A percentile compares a stretch with the other conserved stretches of the same genome.
phyloP scores from a whole-genome alignment of 2,888 invertebrate species.

The Creontiades dilutus region DNA sequence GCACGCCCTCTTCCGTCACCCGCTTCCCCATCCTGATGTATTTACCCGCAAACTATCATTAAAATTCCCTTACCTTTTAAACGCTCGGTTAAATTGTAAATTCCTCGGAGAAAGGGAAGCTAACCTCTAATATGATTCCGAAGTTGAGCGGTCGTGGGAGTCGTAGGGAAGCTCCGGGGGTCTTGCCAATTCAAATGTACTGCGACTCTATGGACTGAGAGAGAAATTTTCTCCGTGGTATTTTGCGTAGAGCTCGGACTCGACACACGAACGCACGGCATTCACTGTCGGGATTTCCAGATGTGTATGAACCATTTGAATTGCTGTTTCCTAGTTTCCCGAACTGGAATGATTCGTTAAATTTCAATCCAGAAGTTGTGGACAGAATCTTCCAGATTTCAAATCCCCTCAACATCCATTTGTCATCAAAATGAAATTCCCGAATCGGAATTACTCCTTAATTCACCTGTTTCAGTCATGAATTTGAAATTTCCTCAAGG shows the following conservation, averaged over 20 bases:
- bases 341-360: not conserved
- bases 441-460: too few species aligned
- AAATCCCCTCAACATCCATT: too few species aligned
- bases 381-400: not conserved
- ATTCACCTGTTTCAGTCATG: too few species aligned
- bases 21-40: not conserved
- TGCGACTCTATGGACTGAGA: not conserved
- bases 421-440: too few species aligned
- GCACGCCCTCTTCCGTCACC: not conserved
- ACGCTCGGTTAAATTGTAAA: conserved; percentile 39
- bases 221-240: not conserved
- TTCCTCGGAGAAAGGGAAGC: not conserved
- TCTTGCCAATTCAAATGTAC: conserved; percentile 34
- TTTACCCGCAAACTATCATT: conserved; percentile 65
- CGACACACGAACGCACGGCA: not conserved
- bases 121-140: conserved; percentile 41
- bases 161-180: not conserved
- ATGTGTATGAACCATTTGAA: too few species aligned
- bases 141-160: not conserved
- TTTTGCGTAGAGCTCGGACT: not conserved
- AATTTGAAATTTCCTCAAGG: too few species aligned
- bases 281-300: not conserved
- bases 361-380: not conserved
- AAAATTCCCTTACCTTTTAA: conserved; percentile 60
- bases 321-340: not conserved